These are phyloP conservation scores for Halcyon senegalensis DNA, from an alignment of 2,113 vertebrate species.

Conservation along the genomic window DNA sequence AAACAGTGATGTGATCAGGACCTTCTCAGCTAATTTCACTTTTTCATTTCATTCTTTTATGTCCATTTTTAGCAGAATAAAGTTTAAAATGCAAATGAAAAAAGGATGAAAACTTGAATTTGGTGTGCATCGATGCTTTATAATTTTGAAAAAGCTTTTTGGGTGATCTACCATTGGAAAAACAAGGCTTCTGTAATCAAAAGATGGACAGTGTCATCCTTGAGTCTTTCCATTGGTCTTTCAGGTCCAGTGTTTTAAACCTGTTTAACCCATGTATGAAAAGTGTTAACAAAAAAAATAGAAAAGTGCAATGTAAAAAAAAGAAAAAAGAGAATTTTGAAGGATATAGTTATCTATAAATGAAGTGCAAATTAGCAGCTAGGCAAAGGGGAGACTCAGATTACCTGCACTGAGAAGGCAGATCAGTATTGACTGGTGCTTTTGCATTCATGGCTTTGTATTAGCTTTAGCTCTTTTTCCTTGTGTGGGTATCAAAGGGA, in stretches of 20 bases:
- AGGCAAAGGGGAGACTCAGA: not conserved
- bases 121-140: not conserved
- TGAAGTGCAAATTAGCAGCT: not conserved
- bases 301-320: not conserved
- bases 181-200: not conserved
- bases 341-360: not conserved
- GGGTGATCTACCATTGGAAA: not conserved
- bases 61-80: not conserved
- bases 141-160: not conserved
- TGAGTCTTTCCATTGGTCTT: not conserved
- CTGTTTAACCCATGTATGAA: not conserved
- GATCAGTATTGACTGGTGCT: not conserved
- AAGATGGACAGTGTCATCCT: not conserved
- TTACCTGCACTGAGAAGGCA: not conserved
- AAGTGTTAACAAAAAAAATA: not conserved
- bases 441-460: not conserved
- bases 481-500: not conserved
- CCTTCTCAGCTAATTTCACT: not conserved
- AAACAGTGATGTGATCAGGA: not conserved
- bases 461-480: not conserved
- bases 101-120: not conserved
- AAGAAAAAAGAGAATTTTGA: not conserved
- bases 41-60: not conserved
- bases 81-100: not conserved
- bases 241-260: not conserved